Evolutionary conservation across 2,113 vertebrate genomes (phyloP).

Genomic region (Cisticola juncidis): DNA sequence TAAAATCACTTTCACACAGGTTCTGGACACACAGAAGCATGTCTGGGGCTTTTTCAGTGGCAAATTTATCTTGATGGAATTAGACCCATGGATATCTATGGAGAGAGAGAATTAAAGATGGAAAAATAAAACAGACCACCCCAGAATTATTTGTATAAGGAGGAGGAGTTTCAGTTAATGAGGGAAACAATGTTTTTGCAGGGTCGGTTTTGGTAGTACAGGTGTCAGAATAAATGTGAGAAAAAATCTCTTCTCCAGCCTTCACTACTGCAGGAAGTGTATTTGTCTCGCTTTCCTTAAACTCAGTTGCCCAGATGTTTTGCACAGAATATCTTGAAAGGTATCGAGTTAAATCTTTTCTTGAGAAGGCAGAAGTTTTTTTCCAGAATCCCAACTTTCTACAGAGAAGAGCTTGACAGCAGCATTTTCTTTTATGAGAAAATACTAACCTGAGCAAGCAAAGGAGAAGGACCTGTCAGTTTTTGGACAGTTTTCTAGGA

Average conservation of each 20-base stretch:
- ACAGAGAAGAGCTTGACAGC: neutral
- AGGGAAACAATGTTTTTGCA: neutral
- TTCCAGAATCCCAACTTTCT: neutral
- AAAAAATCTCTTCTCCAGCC: neutral
- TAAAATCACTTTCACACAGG: neutral
- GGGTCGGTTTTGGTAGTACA: neutral
- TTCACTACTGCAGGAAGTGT: neutral
- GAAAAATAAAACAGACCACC: neutral
- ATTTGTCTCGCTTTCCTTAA: neutral
- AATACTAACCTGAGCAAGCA: neutral
- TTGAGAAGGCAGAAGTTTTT: neutral
- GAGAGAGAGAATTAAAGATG: neutral
- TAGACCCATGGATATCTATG: neutral
- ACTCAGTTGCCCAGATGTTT: neutral
- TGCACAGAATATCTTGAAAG: neutral
- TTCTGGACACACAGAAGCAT: neutral
- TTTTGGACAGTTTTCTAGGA: neutral
- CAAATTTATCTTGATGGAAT: neutral
- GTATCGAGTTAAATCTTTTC: neutral
- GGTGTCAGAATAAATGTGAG: neutral
- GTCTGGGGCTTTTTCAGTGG: neutral
- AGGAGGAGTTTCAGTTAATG: neutral
- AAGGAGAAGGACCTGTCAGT: neutral
- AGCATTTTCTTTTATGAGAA: neutral
- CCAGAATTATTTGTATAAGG: neutral